A percentile compares a stretch with the other conserved stretches of the same genome.
Evolutionary conservation across 2,888 invertebrate genomes (phyloP).

Genomic region (Drosophila atripex): DNA sequence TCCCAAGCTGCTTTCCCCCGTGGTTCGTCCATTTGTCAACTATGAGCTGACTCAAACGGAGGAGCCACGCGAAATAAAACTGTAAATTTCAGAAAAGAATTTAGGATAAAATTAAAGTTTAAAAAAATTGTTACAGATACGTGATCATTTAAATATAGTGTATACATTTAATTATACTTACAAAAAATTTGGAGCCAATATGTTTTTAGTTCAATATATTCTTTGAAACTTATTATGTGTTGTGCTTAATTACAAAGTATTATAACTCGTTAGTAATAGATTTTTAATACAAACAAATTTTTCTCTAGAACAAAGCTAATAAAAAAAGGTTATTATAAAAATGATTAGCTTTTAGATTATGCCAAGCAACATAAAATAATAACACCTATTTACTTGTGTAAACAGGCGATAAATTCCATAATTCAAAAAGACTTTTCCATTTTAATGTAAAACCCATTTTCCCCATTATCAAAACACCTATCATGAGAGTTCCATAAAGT

Average conservation of each 20-base stretch:
- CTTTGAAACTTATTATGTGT: too few species aligned
- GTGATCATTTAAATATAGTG: too few species aligned
- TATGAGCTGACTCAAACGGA: constrained; percentile 56
- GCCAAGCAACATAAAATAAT: not conserved
- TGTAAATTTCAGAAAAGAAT: constrained; percentile 21
- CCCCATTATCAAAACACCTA: not conserved
- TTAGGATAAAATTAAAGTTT: not conserved
- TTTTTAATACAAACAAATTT: too few species aligned
- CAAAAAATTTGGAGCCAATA: too few species aligned
- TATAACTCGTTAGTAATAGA: too few species aligned
- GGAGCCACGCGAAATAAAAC: constrained; percentile 35
- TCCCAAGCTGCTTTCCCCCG: constrained; percentile 78
- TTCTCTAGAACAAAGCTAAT: too few species aligned
- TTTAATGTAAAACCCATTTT: not conserved
- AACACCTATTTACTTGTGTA: not conserved
- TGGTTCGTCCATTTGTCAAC: constrained; percentile 58
- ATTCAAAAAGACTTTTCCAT: too few species aligned
- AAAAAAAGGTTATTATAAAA: too few species aligned
- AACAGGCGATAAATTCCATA: not conserved
- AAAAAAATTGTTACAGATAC: too few species aligned
- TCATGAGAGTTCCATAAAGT: not conserved
- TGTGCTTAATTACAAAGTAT: too few species aligned
- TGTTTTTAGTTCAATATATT: too few species aligned
- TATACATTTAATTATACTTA: too few species aligned
- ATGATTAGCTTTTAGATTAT: not conserved